Percentiles rank a stretch among this genome's conserved stretches.
phyloP scores from a whole-genome alignment of 2,113 vertebrate species.

The Myotis lucifugus region DNA sequence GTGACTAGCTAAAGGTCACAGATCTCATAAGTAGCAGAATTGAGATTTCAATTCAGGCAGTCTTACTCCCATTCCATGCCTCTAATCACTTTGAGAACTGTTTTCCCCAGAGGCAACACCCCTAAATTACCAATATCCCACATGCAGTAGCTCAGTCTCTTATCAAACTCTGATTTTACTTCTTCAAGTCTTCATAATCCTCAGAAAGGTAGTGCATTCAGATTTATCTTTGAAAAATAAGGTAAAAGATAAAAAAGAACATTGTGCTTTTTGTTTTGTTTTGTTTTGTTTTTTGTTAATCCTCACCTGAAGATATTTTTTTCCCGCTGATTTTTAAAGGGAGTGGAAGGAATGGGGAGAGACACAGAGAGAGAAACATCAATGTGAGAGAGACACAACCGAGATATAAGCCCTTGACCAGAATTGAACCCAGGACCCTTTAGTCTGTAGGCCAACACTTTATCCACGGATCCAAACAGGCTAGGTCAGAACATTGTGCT shows the following conservation, averaged over 20 bases:
- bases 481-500: neutral
- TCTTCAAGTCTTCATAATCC: neutral
- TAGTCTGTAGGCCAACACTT: too few relatives aligned
- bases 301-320: too few relatives aligned
- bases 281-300: too few relatives aligned
- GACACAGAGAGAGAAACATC: too few relatives aligned
- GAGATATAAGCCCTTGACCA: too few relatives aligned
- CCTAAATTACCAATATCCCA: neutral
- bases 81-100: neutral
- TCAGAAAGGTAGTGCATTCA: neutral
- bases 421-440: too few relatives aligned
- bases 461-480: too few relatives aligned
- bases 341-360: too few relatives aligned
- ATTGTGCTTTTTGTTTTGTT: neutral
- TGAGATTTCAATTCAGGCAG: conserved; percentile 12
- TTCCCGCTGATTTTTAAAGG: too few relatives aligned
- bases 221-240: conserved; percentile 31
- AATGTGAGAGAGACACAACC: too few relatives aligned
- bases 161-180: neutral
- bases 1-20: neutral
- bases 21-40: neutral
- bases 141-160: neutral
- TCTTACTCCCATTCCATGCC: neutral
- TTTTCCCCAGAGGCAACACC: neutral
- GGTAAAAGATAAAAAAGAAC: neutral